Percentiles rank a stretch among this genome's conserved stretches.
These are phyloP conservation scores for Timema podura DNA, from an alignment of 2,888 invertebrate species.

Conservation along the genomic window DNA sequence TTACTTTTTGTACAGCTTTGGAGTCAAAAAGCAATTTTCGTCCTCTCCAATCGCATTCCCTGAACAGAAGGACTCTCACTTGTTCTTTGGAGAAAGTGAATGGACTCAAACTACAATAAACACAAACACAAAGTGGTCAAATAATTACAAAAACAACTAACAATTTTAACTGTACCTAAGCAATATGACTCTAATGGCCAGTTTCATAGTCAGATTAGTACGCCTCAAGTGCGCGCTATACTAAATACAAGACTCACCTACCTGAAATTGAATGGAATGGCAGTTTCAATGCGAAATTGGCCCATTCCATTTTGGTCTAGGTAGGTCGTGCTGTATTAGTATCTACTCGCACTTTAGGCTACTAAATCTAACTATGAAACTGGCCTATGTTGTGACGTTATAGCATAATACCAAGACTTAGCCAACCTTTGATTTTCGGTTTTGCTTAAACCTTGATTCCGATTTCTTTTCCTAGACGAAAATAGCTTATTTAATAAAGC, in stretches of 20 bases:
- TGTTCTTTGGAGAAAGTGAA: constrained; percentile 60
- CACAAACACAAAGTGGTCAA: background rate
- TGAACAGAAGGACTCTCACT: constrained; percentile 76
- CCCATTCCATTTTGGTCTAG: no score
- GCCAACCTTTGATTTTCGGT: constrained; percentile 30
- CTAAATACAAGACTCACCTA: no score
- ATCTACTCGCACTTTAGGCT: no score
- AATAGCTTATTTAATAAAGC: constrained; percentile 72
- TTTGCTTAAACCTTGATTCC: constrained; percentile 27
- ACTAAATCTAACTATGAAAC: no score
- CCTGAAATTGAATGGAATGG: no score
- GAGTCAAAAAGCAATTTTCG: constrained; percentile 82
- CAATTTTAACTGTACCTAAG: background rate
- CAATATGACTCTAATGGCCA: background rate
- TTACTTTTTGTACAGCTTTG: constrained; percentile 59
- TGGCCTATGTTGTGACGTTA: background rate
- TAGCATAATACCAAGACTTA: background rate
- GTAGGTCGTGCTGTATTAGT: no score
- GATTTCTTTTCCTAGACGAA: constrained; percentile 56
- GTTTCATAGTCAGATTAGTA: no score
- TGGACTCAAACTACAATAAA: constrained; percentile 48
- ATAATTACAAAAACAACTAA: background rate
- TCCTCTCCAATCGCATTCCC: constrained; percentile 80
- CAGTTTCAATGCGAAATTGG: no score
- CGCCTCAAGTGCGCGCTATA: no score